Evolutionary conservation across 2,888 invertebrate genomes (phyloP), one percentile per base, ranked within the genome.

Genomic region (Phyllotreta cruciferae): DNA sequence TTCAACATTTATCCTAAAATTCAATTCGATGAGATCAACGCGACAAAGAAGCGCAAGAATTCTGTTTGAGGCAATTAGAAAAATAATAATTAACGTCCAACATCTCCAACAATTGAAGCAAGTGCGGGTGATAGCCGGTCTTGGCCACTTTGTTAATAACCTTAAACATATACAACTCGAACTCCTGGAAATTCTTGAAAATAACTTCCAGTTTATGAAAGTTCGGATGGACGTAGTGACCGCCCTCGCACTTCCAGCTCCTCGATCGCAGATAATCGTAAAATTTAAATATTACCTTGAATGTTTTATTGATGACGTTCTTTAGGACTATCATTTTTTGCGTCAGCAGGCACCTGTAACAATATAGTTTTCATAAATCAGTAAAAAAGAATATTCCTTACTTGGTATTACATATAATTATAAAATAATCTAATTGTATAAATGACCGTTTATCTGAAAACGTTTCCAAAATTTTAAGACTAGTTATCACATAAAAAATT

Each of bases 271-370:
- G 77, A 67, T 87, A 85, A 60, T 88, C 84, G 74, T 88, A 88
- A 73, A 89, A 90, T 74, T 90, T 88, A 67, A 92, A 77, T 39
- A 90, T 88, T 6, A 91, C 87, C 53, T 86, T 86, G 73, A 92
- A 90, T 11, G 91, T 88, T 77, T 88, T 88, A 58, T 89, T 87
- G 38, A 93, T 81, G 0, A 89, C 83, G 70, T 88, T 88, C 78
- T 88, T 86, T 38, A 92, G 86, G 1, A 88, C 88, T 35, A 85
- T 85, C 36, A 90, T 89, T 56, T 88, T 85, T 60, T 88, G 86
- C 71, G 90, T 92, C 3, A 93, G 78, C 71, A 92, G 84, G 70
- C 92, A 92, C 71, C 92, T 84, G 72, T 56, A 79, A 77, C 49
- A 62, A 47, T 44, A 13, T n/a, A n/a, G n/a, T n/a, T n/a, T n/a